Conservation (phyloP, 92 coral and sea anemone species). For the Metridium senile region DNA sequence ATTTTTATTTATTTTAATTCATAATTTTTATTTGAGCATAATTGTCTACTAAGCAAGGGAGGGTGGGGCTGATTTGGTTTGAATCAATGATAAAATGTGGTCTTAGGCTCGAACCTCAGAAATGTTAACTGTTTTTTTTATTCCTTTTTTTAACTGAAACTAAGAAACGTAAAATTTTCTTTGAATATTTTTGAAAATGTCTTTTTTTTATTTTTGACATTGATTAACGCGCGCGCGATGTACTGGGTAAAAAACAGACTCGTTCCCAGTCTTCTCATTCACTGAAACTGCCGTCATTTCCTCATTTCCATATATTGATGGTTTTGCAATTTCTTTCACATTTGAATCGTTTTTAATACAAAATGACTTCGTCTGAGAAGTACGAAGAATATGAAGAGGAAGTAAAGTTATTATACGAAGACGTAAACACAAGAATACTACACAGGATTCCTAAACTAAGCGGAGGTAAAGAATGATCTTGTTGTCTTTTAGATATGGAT, state of each 20-base stretch:
- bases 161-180: too few species aligned
- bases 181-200: too few species aligned
- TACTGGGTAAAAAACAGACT: constrained; percentile 20
- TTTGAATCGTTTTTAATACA: not conserved
- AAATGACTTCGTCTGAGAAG: constrained; percentile 86
- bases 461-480: constrained; percentile 66
- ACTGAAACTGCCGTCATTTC: not conserved
- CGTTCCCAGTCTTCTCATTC: constrained; percentile 11
- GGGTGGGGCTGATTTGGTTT: too few species aligned
- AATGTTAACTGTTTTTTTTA: too few species aligned
- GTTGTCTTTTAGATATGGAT: not conserved
- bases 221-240: constrained; percentile 10
- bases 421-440: constrained; percentile 62
- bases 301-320: not conserved
- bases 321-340: not conserved
- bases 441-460: constrained; percentile 80
- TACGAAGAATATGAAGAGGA: constrained; percentile 97
- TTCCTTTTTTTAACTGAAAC: too few species aligned
- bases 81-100: too few species aligned
- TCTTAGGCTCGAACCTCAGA: too few species aligned
- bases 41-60: too few species aligned
- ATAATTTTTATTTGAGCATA: too few species aligned
- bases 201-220: too few species aligned
- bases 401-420: constrained; percentile 71
- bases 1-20: too few species aligned